Conservation (phyloP, 2,797 vertebrate genomes). For the Scyliorhinus canicula region DNA sequence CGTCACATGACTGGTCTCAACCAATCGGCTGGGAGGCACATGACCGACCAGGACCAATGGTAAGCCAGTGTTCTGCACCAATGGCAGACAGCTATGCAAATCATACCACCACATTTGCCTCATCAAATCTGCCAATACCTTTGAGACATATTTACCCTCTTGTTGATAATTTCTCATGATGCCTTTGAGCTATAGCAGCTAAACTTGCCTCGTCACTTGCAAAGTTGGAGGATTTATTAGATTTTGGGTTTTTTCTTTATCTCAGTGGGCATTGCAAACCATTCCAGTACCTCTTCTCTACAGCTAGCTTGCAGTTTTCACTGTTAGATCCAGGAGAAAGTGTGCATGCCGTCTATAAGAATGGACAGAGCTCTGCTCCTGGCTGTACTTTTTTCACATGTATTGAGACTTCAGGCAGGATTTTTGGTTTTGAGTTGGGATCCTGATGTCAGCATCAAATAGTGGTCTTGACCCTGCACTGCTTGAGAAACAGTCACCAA, state of each 20-base stretch:
- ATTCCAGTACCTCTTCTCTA: background rate
- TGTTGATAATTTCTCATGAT: background rate
- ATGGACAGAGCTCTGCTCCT: background rate
- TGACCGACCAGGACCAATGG: too few species aligned
- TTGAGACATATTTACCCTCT: background rate
- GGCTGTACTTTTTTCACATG: background rate
- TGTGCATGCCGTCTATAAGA: background rate
- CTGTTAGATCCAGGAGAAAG: background rate
- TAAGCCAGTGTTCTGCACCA: too few species aligned
- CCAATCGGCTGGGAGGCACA: too few species aligned
- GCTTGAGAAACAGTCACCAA: too few species aligned
- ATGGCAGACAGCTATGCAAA: too few species aligned
- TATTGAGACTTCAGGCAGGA: background rate
- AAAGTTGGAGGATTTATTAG: background rate
- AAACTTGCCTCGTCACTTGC: background rate
- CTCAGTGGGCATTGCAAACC: background rate
- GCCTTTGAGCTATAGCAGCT: background rate
- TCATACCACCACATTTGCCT: too few species aligned
- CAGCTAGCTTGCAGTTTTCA: background rate
- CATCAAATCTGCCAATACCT: background rate
- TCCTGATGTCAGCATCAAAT: too few species aligned
- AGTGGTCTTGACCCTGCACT: too few species aligned
- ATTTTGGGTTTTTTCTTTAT: background rate
- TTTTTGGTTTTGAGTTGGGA: background rate
- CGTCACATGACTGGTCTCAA: too few species aligned